A percentile compares a stretch with the other conserved stretches of the same genome.
phyloP scores from a whole-genome alignment of 2,113 vertebrate species.

The Xenopus tropicalis region DNA sequence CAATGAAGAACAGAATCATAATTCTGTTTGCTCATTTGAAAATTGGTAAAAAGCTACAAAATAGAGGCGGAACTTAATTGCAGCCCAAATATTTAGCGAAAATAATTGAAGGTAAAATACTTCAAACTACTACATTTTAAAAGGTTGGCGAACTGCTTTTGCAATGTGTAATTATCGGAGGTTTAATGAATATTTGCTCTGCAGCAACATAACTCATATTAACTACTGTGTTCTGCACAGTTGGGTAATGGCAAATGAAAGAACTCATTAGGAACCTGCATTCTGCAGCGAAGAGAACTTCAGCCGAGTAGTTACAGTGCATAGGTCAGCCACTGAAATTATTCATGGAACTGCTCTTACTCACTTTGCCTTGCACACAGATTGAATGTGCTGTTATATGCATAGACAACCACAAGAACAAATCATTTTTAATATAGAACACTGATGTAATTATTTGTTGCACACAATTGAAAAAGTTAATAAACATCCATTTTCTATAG shows the following conservation, averaged over 20 bases:
- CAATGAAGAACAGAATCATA: no score
- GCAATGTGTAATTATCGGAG: neutral
- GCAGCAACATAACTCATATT: conserved; percentile 31
- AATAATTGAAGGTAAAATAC: no score
- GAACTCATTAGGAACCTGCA: conserved; percentile 34
- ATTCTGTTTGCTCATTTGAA: no score
- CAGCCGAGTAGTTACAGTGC: conserved; percentile 15
- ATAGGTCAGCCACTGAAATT: conserved; percentile 2
- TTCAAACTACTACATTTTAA: neutral
- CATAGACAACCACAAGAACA: neutral
- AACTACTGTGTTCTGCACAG: neutral
- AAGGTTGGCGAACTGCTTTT: neutral
- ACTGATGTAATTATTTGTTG: no score
- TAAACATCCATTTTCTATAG: no score
- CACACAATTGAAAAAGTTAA: no score
- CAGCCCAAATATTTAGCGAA: no score
- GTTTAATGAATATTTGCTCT: conserved; percentile 24
- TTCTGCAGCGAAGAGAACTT: conserved; percentile 28
- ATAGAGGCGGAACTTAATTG: no score
- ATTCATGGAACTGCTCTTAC: conserved; percentile 17
- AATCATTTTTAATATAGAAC: no score
- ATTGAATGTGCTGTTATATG: conserved; percentile 1
- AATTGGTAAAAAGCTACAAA: no score
- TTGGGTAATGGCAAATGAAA: conserved; percentile 42
- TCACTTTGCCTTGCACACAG: conserved; percentile 16